Evolutionary conservation across 2,113 vertebrate genomes (phyloP).

Genomic region (Peromyscus maniculatus): DNA sequence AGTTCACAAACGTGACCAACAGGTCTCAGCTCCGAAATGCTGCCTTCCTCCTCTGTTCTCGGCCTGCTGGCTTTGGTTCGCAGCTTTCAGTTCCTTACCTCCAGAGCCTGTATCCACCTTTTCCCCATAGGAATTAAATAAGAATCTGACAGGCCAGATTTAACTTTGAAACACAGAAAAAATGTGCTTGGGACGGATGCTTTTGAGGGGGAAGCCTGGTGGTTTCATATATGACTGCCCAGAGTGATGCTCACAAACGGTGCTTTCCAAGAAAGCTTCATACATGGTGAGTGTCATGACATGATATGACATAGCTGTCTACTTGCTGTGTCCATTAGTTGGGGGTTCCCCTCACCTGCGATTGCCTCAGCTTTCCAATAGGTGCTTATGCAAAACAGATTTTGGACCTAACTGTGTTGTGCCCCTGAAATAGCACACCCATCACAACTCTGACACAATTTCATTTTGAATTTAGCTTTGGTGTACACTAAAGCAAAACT

Average conservation of each 20-base stretch:
- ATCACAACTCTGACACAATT: background rate
- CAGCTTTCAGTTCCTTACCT: background rate
- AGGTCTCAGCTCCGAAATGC: background rate
- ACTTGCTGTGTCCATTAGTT: background rate
- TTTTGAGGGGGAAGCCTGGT: background rate
- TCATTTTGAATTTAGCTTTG: background rate
- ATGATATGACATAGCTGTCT: background rate
- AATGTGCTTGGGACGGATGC: conserved; percentile 1
- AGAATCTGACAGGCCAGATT: background rate
- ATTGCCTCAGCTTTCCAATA: background rate
- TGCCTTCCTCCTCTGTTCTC: background rate
- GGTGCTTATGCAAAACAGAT: conserved; percentile 3
- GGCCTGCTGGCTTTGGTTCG: background rate
- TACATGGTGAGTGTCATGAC: accelerated
- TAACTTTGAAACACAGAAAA: conserved; percentile 8
- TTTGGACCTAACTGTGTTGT: background rate
- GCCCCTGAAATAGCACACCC: background rate
- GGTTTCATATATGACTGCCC: background rate
- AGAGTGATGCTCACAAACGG: background rate
- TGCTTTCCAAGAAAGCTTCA: background rate
- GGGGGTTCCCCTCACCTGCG: background rate
- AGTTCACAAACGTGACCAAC: background rate
- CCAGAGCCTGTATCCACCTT: background rate
- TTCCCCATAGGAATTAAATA: background rate
- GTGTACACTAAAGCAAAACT: background rate